Conservation (phyloP, 2,888 invertebrate species). For the Nebria salina region DNA sequence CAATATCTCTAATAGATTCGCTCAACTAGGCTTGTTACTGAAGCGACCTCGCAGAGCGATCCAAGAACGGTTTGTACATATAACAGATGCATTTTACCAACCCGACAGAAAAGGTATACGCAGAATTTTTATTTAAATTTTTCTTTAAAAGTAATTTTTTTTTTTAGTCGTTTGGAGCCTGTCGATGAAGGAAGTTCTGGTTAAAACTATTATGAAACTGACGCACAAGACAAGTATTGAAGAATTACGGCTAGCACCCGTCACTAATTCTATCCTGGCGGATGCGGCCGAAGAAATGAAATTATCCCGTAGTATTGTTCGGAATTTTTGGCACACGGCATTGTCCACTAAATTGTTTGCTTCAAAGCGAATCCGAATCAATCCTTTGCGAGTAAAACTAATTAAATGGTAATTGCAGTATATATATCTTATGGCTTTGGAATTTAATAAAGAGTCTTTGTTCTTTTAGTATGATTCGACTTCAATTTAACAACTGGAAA, state of each 20-base stretch:
- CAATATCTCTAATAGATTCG: not conserved
- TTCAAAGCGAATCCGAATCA: not conserved
- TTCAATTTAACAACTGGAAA: slow-evolving; percentile 14
- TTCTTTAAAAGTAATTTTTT: not conserved
- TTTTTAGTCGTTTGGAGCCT: not conserved
- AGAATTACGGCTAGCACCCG: slow-evolving; percentile 6
- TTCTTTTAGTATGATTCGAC: not conserved
- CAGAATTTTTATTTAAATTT: no score
- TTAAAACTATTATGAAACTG: not conserved
- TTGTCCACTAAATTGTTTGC: slow-evolving; percentile 32
- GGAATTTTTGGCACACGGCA: slow-evolving; percentile 6
- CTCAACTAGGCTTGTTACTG: slow-evolving; percentile 17
- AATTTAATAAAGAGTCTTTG: not conserved
- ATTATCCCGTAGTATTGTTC: not conserved
- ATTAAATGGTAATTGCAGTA: slow-evolving; percentile 13
- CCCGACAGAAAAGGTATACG: no score
- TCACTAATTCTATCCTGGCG: not conserved
- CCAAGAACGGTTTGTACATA: not conserved
- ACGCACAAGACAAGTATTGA: not conserved
- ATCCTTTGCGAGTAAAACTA: slow-evolving; percentile 2
- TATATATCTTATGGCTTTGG: no score
- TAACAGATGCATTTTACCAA: not conserved
- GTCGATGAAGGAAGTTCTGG: not conserved
- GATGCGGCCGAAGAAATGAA: slow-evolving; percentile 5
- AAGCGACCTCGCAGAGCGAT: not conserved